Conservation (phyloP, 1,140 invertebrate species). For the Lepidotrigona ventralis region DNA sequence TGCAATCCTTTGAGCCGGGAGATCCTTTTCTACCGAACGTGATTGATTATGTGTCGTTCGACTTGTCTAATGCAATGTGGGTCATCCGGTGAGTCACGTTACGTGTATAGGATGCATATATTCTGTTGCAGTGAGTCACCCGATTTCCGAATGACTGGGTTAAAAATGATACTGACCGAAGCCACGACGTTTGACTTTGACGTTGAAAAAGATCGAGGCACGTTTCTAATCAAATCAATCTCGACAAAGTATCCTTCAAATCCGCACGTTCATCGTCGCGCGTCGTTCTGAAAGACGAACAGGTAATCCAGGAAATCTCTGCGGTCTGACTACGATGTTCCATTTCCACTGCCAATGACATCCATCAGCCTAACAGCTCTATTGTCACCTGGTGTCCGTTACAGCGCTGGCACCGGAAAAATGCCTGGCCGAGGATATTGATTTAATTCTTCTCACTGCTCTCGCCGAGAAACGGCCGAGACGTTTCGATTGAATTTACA, state of each 20-base stretch:
- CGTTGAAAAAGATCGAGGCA: not conserved
- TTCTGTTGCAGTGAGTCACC: slow-evolving; percentile 10
- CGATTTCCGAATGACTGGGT: not conserved
- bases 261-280: not conserved
- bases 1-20: not conserved
- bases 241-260: not conserved
- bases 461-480: not conserved
- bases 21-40: slow-evolving; percentile 3
- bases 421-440: not conserved
- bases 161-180: not conserved
- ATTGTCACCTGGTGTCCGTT: not conserved
- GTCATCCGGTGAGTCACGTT: slow-evolving; percentile 23
- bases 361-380: not conserved
- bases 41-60: slow-evolving; percentile 29
- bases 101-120: not conserved
- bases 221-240: not conserved
- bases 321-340: not conserved
- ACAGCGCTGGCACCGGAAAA: not conserved
- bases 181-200: not conserved
- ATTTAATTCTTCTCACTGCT: not conserved
- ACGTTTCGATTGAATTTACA: not conserved
- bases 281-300: not conserved
- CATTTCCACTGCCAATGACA: not conserved
- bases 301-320: not conserved
- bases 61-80: slow-evolving; percentile 14